Conservation (phyloP, 2,113 vertebrate species). For the Tursiops truncatus region DNA sequence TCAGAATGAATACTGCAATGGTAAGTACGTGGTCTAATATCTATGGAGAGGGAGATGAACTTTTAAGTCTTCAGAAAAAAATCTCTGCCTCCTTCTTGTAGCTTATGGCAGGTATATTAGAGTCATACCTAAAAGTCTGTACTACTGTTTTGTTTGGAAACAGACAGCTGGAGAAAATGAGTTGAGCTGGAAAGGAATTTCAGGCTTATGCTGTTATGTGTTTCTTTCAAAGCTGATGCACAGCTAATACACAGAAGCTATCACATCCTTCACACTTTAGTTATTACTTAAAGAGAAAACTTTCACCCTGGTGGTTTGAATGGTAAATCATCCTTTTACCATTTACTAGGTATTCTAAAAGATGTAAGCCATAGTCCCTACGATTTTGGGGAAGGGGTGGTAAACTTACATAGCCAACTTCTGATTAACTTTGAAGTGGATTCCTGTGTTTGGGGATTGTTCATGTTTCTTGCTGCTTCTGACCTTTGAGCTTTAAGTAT, state of each 20-base stretch:
- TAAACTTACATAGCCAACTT: background rate
- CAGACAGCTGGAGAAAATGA: background rate
- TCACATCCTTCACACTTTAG: background rate
- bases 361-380: background rate
- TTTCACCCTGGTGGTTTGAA: background rate
- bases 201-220: background rate
- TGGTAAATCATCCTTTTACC: background rate
- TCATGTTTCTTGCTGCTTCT: background rate
- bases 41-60: background rate
- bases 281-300: background rate
- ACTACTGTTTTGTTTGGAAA: background rate
- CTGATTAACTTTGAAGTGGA: background rate
- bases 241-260: background rate
- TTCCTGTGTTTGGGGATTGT: background rate
- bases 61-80: background rate
- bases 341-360: background rate
- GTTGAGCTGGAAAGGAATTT: background rate
- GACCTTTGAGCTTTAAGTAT: background rate
- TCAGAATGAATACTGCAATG: constrained; percentile 97
- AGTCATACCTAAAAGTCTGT: background rate
- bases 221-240: background rate
- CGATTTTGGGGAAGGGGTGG: background rate
- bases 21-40: constrained; percentile 78
- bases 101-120: background rate
- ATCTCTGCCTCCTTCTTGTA: background rate